A percentile compares a stretch with the other conserved stretches of the same genome.
Evolutionary conservation across 2,888 invertebrate species (phyloP).

Genomic region (Pristionchus maxplancki): DNA sequence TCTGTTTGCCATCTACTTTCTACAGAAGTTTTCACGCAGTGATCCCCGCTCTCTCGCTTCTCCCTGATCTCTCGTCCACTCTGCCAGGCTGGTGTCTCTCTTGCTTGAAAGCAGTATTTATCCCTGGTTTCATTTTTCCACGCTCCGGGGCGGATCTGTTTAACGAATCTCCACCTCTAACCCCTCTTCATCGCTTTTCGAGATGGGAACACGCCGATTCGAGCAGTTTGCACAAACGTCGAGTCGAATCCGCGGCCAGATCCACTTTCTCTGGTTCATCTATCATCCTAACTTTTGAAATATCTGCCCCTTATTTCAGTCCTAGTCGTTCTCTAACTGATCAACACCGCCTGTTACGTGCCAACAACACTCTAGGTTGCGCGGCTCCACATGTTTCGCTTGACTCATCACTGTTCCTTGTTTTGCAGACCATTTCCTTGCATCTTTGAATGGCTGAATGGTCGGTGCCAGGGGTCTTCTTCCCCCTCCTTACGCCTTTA

Average conservation of each 20-base stretch:
- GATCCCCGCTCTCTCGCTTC: not conserved
- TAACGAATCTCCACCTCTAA: conserved; percentile 34
- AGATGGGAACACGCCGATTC: conserved; percentile 10
- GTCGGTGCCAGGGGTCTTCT: not conserved
- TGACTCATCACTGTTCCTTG: not conserved
- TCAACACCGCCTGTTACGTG: no score
- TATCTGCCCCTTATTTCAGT: not conserved
- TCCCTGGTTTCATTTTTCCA: conserved; percentile 26
- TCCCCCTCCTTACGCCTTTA: not conserved
- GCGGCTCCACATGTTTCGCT: not conserved
- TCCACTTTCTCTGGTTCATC: not conserved
- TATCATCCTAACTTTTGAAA: not conserved
- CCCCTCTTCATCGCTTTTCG: not conserved
- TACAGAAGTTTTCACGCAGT: conserved; percentile 36
- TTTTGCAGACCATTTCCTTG: not conserved
- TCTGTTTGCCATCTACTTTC: conserved; percentile 25
- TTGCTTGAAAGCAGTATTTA: not conserved
- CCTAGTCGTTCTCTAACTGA: no score
- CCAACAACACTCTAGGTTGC: not conserved
- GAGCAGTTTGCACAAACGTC: conserved; percentile 28
- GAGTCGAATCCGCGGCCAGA: not conserved
- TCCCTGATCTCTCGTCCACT: not conserved
- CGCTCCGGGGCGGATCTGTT: conserved; percentile 33
- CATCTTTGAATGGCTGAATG: not conserved
- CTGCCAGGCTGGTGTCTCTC: not conserved